These are phyloP conservation scores for Benthosema pterotum DNA, from an alignment of 2,797 vertebrate species.

Conservation along the genomic window DNA sequence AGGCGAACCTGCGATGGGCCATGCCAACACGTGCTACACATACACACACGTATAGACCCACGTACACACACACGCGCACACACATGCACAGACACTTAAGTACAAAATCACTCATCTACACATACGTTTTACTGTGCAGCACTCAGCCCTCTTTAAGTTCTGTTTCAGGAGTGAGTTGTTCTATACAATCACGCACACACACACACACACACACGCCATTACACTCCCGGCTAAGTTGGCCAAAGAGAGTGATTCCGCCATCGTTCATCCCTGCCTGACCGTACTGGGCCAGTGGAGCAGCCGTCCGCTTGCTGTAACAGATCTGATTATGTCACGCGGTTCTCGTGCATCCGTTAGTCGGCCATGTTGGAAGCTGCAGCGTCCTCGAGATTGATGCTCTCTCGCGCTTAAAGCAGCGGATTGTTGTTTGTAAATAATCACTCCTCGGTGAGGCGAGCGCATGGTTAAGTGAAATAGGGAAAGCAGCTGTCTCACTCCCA, in stretches of 20 bases:
- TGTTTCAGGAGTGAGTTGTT: too few species aligned
- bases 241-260: slow-evolving; percentile 50
- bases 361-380: slow-evolving; percentile 22
- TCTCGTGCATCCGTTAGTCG: slow-evolving; percentile 51
- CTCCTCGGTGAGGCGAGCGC: slow-evolving; percentile 21
- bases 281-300: slow-evolving; percentile 73
- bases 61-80: too few species aligned
- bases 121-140: too few species aligned
- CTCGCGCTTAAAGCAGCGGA: slow-evolving; percentile 26
- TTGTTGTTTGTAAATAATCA: slow-evolving; percentile 38
- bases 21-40: too few species aligned
- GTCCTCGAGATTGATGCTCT: slow-evolving; percentile 51
- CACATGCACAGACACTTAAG: too few species aligned
- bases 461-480: too few species aligned
- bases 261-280: slow-evolving; percentile 55
- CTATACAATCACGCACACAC: not conserved
- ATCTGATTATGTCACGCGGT: slow-evolving; percentile 53
- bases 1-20: slow-evolving; percentile 53
- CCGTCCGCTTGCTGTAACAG: slow-evolving; percentile 33
- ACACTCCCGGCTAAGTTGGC: slow-evolving; percentile 46
- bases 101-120: too few species aligned
- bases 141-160: slow-evolving; percentile 10
- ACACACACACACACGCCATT: not conserved
- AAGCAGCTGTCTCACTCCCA: too few species aligned
- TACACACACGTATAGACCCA: too few species aligned